A percentile compares a stretch with the other conserved stretches of the same genome.
phyloP scores from a whole-genome alignment of 2,888 invertebrate species.

The Malthinus seriepunctatus region DNA sequence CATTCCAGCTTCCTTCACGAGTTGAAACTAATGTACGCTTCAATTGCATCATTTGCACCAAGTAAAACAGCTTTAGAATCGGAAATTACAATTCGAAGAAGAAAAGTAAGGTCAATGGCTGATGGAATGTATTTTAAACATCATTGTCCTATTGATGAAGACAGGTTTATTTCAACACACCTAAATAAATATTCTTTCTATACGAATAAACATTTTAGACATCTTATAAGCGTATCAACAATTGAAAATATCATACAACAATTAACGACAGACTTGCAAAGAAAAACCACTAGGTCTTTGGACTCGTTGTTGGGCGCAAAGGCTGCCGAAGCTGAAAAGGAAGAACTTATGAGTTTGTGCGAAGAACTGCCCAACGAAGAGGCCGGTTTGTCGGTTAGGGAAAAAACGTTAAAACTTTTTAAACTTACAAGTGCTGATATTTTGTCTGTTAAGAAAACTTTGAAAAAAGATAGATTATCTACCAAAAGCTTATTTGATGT shows the following conservation, averaged over 20 bases:
- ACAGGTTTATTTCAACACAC: constrained; percentile 1
- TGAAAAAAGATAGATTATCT: neutral
- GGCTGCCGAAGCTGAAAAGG: constrained; percentile 34
- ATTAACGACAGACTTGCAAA: constrained; percentile 22
- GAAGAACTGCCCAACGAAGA: constrained; percentile 22
- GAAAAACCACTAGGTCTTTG: constrained; percentile 35
- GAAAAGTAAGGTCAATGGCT: constrained; percentile 56
- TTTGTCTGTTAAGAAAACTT: constrained; percentile 11
- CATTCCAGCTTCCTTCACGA: constrained; percentile 33
- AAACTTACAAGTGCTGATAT: constrained; percentile 34
- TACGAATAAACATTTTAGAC: constrained; percentile 15
- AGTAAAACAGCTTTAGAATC: constrained; percentile 45
- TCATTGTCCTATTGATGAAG: constrained; percentile 22
- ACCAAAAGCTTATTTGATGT: neutral
- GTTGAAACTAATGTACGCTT: constrained; percentile 16
- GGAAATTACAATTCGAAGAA: constrained; percentile 56
- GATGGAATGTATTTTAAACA: constrained; percentile 44
- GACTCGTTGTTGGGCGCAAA: constrained; percentile 37
- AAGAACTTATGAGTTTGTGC: constrained; percentile 28
- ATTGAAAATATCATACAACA: constrained; percentile 36
- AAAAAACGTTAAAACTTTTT: constrained; percentile 32
- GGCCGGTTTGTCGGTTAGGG: constrained; percentile 12
- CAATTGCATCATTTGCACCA: constrained; percentile 21
- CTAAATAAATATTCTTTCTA: no score
- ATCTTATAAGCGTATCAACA: constrained; percentile 35